Percentiles rank a stretch among this genome's conserved stretches.
Conservation (phyloP, 2,113 vertebrate genomes). For the Cathartes aura region DNA sequence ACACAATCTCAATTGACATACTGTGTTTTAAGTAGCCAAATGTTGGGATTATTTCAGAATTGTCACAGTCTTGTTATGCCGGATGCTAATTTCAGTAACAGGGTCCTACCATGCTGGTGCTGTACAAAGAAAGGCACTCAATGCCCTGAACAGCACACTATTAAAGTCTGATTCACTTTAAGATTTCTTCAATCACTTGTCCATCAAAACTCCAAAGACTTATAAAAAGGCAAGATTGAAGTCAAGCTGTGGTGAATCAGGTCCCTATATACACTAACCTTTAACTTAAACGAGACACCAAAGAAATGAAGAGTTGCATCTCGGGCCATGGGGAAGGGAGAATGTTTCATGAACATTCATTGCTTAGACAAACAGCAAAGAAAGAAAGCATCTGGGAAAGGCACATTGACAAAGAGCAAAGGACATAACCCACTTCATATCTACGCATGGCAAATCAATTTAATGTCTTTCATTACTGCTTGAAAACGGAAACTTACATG, state of each 20-base stretch:
- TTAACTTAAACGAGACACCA: not conserved
- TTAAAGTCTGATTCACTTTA: not conserved
- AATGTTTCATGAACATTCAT: not conserved
- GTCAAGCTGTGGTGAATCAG: not conserved
- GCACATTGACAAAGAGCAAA: slow-evolving; percentile 66
- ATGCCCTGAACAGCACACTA: not conserved
- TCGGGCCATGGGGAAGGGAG: not conserved
- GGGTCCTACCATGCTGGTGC: not conserved
- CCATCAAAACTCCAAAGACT: not conserved
- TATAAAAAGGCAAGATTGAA: not conserved
- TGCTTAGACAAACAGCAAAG: slow-evolving; percentile 1
- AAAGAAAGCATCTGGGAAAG: slow-evolving; percentile 44
- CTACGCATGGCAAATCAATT: slow-evolving; percentile 69
- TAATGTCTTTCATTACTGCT: slow-evolving; percentile 74
- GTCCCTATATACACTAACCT: not conserved
- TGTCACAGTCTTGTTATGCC: not conserved
- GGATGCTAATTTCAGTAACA: not conserved
- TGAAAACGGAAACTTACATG: slow-evolving; percentile 68
- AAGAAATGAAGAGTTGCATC: not conserved
- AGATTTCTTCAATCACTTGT: not conserved
- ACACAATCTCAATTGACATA: not conserved
- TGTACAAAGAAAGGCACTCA: not conserved
- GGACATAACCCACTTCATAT: slow-evolving; percentile 41
- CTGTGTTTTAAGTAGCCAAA: not conserved
- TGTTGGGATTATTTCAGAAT: not conserved